Conservation (phyloP, 2,113 vertebrate species). For the Axis porcinus region DNA sequence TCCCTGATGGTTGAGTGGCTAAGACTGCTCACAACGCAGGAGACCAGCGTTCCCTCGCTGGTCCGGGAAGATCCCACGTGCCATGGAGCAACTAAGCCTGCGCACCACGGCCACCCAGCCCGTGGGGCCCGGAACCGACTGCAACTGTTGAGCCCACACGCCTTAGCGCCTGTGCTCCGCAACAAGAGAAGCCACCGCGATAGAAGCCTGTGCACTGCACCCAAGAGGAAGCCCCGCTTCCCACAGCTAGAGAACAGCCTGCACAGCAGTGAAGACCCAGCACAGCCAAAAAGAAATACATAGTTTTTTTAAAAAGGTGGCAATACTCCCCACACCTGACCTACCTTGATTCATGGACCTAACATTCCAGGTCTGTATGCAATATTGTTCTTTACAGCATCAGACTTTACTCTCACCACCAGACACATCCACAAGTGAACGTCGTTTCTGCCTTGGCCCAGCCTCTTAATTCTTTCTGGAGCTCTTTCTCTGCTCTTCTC, state of each 20-base stretch:
- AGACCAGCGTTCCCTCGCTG: accelerated
- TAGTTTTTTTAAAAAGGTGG: not conserved
- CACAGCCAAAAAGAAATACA: not conserved
- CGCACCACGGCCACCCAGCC: not conserved
- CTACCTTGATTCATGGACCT: not conserved
- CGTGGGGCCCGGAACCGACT: not conserved
- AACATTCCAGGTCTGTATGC: not conserved
- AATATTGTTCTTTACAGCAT: not conserved
- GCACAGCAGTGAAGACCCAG: not conserved
- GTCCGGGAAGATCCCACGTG: not conserved
- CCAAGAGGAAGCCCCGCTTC: not conserved
- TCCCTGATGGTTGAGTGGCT: not conserved
- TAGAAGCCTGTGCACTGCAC: not conserved
- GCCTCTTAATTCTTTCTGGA: not conserved
- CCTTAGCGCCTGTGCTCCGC: not conserved
- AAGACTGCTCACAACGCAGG: no score
- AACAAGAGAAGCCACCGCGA: not conserved
- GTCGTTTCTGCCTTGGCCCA: not conserved
- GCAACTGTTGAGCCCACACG: not conserved
- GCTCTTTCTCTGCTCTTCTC: not conserved
- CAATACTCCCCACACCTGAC: not conserved
- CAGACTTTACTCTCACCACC: not conserved
- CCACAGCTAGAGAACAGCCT: not conserved
- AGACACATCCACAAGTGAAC: not conserved
- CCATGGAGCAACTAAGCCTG: not conserved